A percentile compares a stretch with the other conserved stretches of the same genome.
phyloP scores from a whole-genome alignment of 1,140 invertebrate genomes.

The Liolophura sinensis region DNA sequence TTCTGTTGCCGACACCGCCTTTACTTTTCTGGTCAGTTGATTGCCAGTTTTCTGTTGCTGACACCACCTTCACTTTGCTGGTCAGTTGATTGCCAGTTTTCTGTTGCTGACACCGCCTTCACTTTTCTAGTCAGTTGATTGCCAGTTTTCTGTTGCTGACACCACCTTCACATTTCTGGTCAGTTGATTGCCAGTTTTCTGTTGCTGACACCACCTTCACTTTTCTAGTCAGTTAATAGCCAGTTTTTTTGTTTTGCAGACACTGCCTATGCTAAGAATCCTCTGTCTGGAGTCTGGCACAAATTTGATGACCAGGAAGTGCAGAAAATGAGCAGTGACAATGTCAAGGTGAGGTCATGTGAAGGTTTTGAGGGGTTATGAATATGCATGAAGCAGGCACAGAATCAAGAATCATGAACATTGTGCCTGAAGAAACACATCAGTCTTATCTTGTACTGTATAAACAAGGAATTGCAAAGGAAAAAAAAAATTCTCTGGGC shows the following conservation, averaged over 20 bases:
- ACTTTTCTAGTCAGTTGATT: not conserved
- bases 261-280: conserved; percentile 73
- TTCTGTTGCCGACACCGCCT: too few relatives aligned
- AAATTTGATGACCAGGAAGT: conserved; percentile 90
- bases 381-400: too few relatives aligned
- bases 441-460: too few relatives aligned
- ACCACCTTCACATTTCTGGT: not conserved
- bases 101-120: not conserved
- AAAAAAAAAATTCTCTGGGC: too few relatives aligned
- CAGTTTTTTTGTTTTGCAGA: conserved; percentile 57
- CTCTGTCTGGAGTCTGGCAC: conserved; percentile 73
- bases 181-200: not conserved
- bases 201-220: not conserved
- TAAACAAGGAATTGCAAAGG: too few relatives aligned
- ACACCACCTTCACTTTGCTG: not conserved
- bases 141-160: not conserved
- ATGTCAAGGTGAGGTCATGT: conserved; percentile 64
- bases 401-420: too few relatives aligned
- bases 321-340: conserved; percentile 68
- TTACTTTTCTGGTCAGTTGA: too few relatives aligned
- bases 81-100: not conserved
- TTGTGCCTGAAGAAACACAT: too few relatives aligned
- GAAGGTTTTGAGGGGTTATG: too few relatives aligned
- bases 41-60: too few relatives aligned
- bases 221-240: not conserved